phyloP scores from a whole-genome alignment of 2,797 vertebrate genomes.

The Lagorchestes hirsutus region DNA sequence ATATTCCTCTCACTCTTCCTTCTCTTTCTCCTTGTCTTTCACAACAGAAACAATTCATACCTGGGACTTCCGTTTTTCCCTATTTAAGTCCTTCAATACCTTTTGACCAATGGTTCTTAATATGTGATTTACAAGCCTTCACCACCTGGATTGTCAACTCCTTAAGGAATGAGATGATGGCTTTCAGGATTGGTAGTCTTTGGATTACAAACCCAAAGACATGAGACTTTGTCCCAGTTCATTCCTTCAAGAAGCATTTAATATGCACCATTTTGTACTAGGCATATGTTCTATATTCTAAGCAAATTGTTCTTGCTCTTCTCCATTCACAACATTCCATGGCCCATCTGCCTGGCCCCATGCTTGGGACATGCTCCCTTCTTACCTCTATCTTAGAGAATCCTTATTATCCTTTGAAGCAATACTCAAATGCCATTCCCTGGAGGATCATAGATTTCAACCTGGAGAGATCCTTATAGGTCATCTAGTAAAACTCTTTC shows the following conservation, averaged over 20 bases:
- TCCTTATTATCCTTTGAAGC: neutral
- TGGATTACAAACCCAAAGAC: neutral
- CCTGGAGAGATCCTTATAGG: neutral
- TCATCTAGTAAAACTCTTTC: neutral
- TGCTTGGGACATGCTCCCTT: neutral
- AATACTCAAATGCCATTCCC: neutral
- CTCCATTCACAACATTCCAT: neutral
- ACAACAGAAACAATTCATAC: neutral
- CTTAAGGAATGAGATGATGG: neutral
- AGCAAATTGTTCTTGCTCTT: neutral
- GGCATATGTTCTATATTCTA: neutral
- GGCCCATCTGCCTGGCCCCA: neutral
- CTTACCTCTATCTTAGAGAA: neutral
- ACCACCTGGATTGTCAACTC: neutral
- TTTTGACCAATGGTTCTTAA: neutral
- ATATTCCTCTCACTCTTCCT: neutral
- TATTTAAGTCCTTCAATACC: neutral
- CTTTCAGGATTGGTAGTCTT: neutral
- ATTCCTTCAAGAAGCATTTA: neutral
- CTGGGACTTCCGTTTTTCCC: neutral
- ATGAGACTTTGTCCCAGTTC: neutral
- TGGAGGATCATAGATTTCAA: neutral
- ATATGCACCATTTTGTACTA: neutral
- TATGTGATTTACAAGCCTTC: neutral
- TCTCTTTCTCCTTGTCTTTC: neutral